Conservation (phyloP, 2,888 invertebrate species). For the Invenusta paracnida region DNA sequence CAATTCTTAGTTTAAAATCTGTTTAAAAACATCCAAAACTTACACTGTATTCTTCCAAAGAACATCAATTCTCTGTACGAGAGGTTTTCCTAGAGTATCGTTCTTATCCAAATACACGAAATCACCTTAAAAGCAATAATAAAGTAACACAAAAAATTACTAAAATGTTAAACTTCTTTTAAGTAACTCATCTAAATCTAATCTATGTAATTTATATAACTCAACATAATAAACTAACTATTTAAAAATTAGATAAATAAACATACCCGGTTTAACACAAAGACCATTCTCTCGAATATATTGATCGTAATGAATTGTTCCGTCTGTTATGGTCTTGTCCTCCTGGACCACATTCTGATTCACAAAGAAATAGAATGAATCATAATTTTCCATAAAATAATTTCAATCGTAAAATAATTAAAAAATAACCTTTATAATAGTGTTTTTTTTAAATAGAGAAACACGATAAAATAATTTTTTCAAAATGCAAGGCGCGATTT, state of each 20-base stretch:
- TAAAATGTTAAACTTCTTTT: too few relatives aligned
- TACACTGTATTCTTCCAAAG: constrained; percentile 43
- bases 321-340: constrained; percentile 40
- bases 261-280: constrained; percentile 60
- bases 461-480: neutral
- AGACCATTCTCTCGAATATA: constrained; percentile 71
- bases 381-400: too few relatives aligned
- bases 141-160: too few relatives aligned
- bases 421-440: too few relatives aligned
- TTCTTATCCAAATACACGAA: constrained; percentile 78
- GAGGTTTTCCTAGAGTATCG: neutral
- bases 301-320: constrained; percentile 75
- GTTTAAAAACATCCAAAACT: too few relatives aligned
- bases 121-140: constrained; percentile 66
- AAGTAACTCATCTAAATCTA: too few relatives aligned
- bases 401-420: too few relatives aligned
- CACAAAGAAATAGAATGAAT: neutral
- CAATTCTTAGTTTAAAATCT: too few relatives aligned
- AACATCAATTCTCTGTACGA: constrained; percentile 35
- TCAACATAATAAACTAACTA: too few relatives aligned
- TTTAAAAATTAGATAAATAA: neutral
- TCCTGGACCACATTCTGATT: constrained; percentile 37
- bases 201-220: too few relatives aligned
- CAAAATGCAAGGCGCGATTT: too few relatives aligned
- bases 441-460: neutral